A percentile compares a stretch with the other conserved stretches of the same genome.
Conservation (phyloP, 1,140 invertebrate species). For the Lasioglossum albipes region DNA sequence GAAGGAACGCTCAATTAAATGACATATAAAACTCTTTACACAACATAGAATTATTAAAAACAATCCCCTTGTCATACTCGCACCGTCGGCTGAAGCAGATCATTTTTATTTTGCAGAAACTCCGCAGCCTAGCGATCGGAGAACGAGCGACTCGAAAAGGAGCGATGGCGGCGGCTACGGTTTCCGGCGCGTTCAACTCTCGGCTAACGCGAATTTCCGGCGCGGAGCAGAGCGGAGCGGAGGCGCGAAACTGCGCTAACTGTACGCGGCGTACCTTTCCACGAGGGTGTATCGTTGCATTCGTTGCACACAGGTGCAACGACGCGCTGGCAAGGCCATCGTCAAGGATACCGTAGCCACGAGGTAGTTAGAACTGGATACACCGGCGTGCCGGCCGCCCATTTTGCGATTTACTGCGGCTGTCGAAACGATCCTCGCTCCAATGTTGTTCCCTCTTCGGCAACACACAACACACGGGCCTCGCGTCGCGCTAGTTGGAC, state of each 20-base stretch:
- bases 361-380: constrained; percentile 53
- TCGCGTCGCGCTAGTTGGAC: too few relatives aligned
- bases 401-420: constrained; percentile 39
- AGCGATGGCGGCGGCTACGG: too few relatives aligned
- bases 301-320: constrained; percentile 18
- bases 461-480: too few relatives aligned
- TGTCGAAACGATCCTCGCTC: constrained; percentile 8
- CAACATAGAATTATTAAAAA: too few relatives aligned
- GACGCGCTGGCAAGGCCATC: constrained; percentile 54
- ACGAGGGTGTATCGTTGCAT: background rate
- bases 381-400: constrained; percentile 26
- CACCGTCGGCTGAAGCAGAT: too few relatives aligned
- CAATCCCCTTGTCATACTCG: too few relatives aligned
- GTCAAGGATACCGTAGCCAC: constrained; percentile 49
- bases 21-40: too few relatives aligned
- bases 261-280: constrained; percentile 19
- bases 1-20: too few relatives aligned
- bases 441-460: too few relatives aligned
- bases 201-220: constrained; percentile 24
- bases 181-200: background rate
- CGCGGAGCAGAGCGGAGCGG: background rate
- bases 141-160: too few relatives aligned
- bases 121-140: too few relatives aligned
- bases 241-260: constrained; percentile 13
- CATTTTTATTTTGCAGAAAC: too few relatives aligned